Conservation (phyloP, 2,888 invertebrate species). For the Drosophila testacea region DNA sequence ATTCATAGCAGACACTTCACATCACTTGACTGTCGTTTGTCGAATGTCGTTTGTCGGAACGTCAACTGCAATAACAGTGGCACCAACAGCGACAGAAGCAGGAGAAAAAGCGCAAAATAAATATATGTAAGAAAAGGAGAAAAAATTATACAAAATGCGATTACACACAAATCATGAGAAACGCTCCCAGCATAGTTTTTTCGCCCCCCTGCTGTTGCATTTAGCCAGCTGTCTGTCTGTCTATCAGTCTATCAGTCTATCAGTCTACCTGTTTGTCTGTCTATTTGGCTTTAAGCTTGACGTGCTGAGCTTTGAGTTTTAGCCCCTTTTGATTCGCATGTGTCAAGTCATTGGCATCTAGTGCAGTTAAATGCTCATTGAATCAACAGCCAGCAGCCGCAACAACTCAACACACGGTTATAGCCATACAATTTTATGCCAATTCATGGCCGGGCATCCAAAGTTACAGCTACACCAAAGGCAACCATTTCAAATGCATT, state of each 20-base stretch:
- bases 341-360: constrained; percentile 82
- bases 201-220: constrained; percentile 54
- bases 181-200: constrained; percentile 50
- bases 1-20: constrained; percentile 64
- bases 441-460: constrained; percentile 68
- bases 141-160: constrained; percentile 62
- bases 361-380: constrained; percentile 77
- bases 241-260: constrained; percentile 45
- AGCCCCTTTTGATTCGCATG: constrained; percentile 76
- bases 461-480: constrained; percentile 48
- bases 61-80: constrained; percentile 37
- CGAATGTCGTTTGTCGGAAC: constrained; percentile 40
- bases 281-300: constrained; percentile 52
- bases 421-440: constrained; percentile 64
- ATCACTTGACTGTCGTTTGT: constrained; percentile 57
- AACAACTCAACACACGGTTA: constrained; percentile 35
- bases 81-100: constrained; percentile 7
- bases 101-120: constrained; percentile 25
- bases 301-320: constrained; percentile 57
- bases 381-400: constrained; percentile 50
- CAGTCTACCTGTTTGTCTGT: constrained; percentile 13
- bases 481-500: constrained; percentile 55
- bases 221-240: constrained; percentile 52
- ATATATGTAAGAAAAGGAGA: constrained; percentile 23
- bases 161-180: constrained; percentile 67